Base-by-base conservation (phyloP, 2,888 invertebrate genomes). In the Heliconius erato region DNA sequence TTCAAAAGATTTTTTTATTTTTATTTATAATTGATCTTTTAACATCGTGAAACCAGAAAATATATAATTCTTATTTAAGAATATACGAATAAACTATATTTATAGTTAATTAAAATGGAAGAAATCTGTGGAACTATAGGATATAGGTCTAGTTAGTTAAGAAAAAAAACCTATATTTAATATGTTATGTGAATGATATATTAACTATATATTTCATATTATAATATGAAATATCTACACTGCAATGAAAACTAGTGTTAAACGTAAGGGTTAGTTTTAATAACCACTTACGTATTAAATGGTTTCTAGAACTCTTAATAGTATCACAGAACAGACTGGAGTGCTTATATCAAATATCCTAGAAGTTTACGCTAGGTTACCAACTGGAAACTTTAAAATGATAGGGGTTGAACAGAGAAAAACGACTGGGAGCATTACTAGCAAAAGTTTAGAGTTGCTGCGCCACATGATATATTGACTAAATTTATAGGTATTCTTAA, bases 401-500 rank as follows among this genome's bases (percentile, higher is more conserved):
- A 81, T 68, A 77, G 68, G n/a, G 71, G 81, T 67, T 69, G 44
- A 77, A 68, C 59, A 40, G 35, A 63, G 71, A 77, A 81, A 80
- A 81, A 77, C 69, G 76, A 69, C 19, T 63, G 49, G 7, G 28
- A 71, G 28, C 28, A 23, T 26, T 68, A 28, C 68, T 68, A 19
- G 69, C 68, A 71, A 63, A 81, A 76, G 68, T 77, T 76, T 40
- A 40, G 68, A 69, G 54, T 77, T 78, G 59, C 35, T 59, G 26
- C 65, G 14, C 44, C 28, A 78, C 28, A 32, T 68, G 78, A 78
- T 78, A 49, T 68, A 78, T 78, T 78, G 68, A 78, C 44, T 28
- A 44, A 68, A 78, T 68, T 68, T 78, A 78, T 49, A 6, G 28
- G 19, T 11, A 49, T 28, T 78, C 35, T 63, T n/a, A 76, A 35